phyloP scores from a whole-genome alignment of 2,797 vertebrate genomes.

The Acipenser transmontanus region DNA sequence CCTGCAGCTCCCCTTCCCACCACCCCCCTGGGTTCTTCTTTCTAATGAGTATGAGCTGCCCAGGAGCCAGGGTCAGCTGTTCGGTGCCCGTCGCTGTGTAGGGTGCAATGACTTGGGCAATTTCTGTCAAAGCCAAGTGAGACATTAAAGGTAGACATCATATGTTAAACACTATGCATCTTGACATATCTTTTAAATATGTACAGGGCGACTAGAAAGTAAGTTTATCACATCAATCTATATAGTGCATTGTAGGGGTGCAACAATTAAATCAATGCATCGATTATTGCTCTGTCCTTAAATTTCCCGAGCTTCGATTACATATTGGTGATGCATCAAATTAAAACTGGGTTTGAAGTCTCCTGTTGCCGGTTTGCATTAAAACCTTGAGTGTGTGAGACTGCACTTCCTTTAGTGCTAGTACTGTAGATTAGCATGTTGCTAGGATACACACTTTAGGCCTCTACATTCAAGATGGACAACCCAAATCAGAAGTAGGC shows the following conservation, averaged over 20 bases:
- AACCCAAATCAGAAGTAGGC: constrained; percentile 17
- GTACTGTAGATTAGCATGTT: too few relatives aligned
- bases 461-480: constrained; percentile 48
- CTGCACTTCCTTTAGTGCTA: too few relatives aligned
- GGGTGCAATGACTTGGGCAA: constrained; percentile 92
- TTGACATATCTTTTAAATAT: constrained; percentile 33
- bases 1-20: constrained; percentile 98
- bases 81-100: constrained; percentile 89
- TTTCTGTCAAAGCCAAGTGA: constrained; percentile 62
- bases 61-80: constrained; percentile 90
- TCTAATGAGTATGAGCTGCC: constrained; percentile 92
- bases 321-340: too few relatives aligned
- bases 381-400: too few relatives aligned
- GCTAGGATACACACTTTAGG: too few relatives aligned
- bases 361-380: too few relatives aligned
- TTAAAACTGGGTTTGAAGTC: too few relatives aligned
- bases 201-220: too few relatives aligned
- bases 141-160: constrained; percentile 25
- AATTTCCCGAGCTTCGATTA: too few relatives aligned
- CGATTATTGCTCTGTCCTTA: too few relatives aligned
- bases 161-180: neutral
- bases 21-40: constrained; percentile 98
- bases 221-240: constrained; percentile 46
- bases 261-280: too few relatives aligned
- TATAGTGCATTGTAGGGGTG: constrained; percentile 53